Base-by-base conservation (phyloP, 1,140 invertebrate genomes). In the Danaus plexippus region DNA sequence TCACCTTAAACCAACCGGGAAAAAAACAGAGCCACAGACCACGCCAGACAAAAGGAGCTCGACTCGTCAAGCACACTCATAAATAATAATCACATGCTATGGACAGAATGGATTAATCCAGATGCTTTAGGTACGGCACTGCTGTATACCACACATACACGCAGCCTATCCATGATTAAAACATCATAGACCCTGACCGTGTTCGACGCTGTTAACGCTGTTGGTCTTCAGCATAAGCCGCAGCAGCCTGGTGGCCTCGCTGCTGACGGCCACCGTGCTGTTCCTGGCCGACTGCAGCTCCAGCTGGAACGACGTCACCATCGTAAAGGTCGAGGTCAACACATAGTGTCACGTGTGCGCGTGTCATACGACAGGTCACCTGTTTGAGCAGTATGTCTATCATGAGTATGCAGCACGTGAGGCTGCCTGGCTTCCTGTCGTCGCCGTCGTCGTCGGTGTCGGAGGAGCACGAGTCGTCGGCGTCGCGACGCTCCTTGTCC, bases 381-480 rank as follows among this genome's bases (percentile, higher is more conserved):
- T 99, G 98, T 89, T 98, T 98, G 4, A 98, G 86, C 43, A 98
- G 84, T 62, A 99, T 93, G 81, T 99, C 98, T 53, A 99, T 87
- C 97, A 99, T 99, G 2, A 99, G 90, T 61, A 99, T 96, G 80
- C 96, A 98, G 73, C 97, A 98, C 4, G 95, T 95, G 8, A 98
- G 87, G 78, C 95, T 95, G 41, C 94, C 88, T 67, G 82, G 82
- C 47, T 73, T 77, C 57, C 69, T 67, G 11, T 79, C 62, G 9
- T 82, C 78, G 0, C 77, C 78, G n/a, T 68, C 69, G 4, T 77
- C 73, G 18, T 69, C 22, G 5, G 22, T 4, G 22, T 32, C 22
- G 0, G 22, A 32, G 7, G 22, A 32, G 7, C 22, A 32, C 4
- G 22, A 32, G 7, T 32, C 22, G 7, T 32, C 22, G 7, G 22